Evolutionary conservation across 2,797 vertebrate genomes (phyloP).

Genomic region (Clarias pachynema): DNA sequence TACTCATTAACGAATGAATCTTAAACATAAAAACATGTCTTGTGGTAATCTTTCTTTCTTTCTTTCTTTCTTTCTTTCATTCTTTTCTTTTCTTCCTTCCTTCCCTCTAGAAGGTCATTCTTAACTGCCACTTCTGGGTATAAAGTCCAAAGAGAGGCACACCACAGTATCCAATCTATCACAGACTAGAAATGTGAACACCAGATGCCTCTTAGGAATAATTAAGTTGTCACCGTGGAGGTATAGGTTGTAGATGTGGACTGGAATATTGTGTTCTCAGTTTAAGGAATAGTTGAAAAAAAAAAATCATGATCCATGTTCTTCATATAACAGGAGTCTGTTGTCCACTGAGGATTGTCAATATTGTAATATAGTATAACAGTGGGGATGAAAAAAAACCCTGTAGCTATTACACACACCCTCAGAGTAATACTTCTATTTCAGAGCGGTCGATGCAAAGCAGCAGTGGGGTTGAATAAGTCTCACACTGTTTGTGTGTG

Average conservation of each 20-base stretch:
- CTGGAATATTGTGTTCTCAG: conserved; percentile 50
- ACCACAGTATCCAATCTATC: conserved; percentile 55
- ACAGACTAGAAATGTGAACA: conserved; percentile 58
- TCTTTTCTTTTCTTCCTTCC: conserved; percentile 24
- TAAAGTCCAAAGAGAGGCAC: conserved; percentile 46
- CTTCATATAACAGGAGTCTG: conserved; percentile 63
- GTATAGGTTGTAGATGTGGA: conserved; percentile 44
- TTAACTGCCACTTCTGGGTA: conserved; percentile 44
- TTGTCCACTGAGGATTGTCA: conserved; percentile 63
- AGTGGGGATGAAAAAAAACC: conserved; percentile 54
- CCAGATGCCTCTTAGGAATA: conserved; percentile 63
- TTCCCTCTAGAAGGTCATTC: conserved; percentile 3
- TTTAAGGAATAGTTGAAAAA: conserved; percentile 37
- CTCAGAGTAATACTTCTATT: conserved; percentile 52
- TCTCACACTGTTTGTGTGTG: conserved; percentile 24
- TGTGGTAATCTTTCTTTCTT: conserved; percentile 2
- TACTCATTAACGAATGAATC: conserved; percentile 28
- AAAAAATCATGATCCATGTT: conserved; percentile 63
- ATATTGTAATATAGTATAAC: conserved; percentile 66
- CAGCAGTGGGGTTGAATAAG: conserved; percentile 21
- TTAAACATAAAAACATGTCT: conserved; percentile 1
- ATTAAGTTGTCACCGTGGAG: conserved; percentile 66
- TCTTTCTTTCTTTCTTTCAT: conserved; percentile 13
- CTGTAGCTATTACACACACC: conserved; percentile 50
- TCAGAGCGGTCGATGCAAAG: conserved; percentile 48